Conservation (phyloP, 2,888 invertebrate species). For the Hemaris fuciformis region DNA sequence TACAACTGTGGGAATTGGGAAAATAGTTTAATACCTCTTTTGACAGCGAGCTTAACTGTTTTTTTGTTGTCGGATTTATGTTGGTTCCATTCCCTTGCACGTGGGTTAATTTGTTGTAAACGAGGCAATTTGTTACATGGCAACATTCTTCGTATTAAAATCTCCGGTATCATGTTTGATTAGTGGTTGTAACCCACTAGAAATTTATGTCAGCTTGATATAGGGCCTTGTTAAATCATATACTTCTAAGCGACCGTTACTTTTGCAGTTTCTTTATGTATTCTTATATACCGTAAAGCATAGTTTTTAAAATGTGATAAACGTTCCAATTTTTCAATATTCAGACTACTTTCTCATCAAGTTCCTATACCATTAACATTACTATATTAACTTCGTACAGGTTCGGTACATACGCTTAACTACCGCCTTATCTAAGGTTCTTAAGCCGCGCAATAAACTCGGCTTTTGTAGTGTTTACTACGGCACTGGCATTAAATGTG, state of each 20-base stretch:
- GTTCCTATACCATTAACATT: not conserved
- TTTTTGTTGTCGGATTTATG: conserved; percentile 17
- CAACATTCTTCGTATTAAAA: not conserved
- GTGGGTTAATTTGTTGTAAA: conserved; percentile 6
- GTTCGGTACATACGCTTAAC: not conserved
- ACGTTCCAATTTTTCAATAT: too few species aligned
- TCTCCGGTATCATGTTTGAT: conserved; percentile 6
- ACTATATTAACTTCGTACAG: not conserved
- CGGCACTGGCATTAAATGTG: conserved; percentile 38
- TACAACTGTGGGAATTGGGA: conserved; percentile 21
- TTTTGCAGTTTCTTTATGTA: not conserved
- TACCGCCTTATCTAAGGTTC: not conserved
- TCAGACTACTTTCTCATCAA: not conserved
- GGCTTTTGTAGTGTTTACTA: conserved; percentile 10
- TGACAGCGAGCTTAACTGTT: conserved; percentile 27
- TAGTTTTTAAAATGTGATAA: not conserved
- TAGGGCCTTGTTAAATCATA: not conserved
- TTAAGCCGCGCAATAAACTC: conserved; percentile 10
- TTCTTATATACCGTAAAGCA: too few species aligned
- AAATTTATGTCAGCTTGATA: not conserved
- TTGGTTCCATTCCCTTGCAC: conserved; percentile 11
- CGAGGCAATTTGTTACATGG: not conserved
- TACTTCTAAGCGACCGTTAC: not conserved
- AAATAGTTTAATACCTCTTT: conserved; percentile 21
- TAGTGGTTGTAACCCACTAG: not conserved